These are phyloP conservation scores for Amblyjoppa fuscipennis DNA, from an alignment of 2,888 invertebrate genomes.

Conservation along the genomic window DNA sequence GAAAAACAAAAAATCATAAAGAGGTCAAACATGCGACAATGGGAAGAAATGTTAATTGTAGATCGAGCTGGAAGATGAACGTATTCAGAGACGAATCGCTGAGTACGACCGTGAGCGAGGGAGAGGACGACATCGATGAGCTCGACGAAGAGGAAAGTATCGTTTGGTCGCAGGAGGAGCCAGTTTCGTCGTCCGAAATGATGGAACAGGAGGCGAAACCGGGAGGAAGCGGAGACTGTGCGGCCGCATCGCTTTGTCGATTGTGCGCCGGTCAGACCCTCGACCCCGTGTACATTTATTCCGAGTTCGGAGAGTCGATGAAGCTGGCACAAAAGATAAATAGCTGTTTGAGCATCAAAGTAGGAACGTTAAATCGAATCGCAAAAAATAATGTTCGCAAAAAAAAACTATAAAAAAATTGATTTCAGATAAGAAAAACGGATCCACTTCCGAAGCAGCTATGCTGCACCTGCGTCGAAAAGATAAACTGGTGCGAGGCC, in stretches of 20 bases:
- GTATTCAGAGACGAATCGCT: conserved; percentile 50
- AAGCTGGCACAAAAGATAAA: conserved; percentile 77
- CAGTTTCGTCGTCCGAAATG: conserved; percentile 73
- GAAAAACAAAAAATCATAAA: background rate
- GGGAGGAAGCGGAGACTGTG: conserved; percentile 54
- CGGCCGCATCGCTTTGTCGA: conserved; percentile 71
- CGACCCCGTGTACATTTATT: conserved; percentile 78
- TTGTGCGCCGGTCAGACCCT: conserved; percentile 76
- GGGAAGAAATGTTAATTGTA: conserved; percentile 44
- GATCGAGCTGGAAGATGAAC: conserved; percentile 9
- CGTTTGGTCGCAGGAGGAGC: conserved; percentile 78
- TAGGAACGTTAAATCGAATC: conserved; percentile 51
- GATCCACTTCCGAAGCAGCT: conserved; percentile 79
- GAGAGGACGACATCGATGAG: conserved; percentile 75
- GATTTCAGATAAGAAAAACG: conserved; percentile 75
- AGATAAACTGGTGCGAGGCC: conserved; percentile 77
- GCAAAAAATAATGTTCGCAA: background rate
- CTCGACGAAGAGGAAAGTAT: conserved; percentile 72
- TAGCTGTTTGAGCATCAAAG: conserved; percentile 77
- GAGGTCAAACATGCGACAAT: conserved; percentile 26
- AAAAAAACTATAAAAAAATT: background rate
- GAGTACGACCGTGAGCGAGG: conserved; percentile 71
- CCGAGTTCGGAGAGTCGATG: conserved; percentile 78
- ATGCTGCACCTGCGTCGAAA: conserved; percentile 75
- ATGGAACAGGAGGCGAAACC: conserved; percentile 64